Evolutionary conservation across 2,888 invertebrate genomes (phyloP).

Genomic region (Apamea anceps): DNA sequence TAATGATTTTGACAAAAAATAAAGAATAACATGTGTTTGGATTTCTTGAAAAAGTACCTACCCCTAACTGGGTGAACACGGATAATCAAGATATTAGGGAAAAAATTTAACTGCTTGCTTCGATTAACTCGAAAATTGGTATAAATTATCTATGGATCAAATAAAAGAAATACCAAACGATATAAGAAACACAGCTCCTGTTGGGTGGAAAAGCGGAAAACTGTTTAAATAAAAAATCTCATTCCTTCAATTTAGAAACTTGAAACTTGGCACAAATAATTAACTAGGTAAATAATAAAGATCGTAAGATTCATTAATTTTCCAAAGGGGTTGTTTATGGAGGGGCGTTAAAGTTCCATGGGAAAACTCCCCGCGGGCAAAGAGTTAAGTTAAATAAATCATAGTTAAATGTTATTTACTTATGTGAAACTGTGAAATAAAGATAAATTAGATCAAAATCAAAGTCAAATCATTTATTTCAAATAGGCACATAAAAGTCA

Average conservation of each 20-base stretch:
- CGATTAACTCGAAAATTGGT: neutral
- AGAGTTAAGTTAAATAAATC: neutral
- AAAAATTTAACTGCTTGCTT: neutral
- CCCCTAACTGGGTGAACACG: neutral
- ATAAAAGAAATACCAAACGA: neutral
- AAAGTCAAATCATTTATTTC: no score
- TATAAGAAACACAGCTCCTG: neutral
- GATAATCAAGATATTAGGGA: neutral
- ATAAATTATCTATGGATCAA: neutral
- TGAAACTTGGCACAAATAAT: neutral
- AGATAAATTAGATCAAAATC: no score
- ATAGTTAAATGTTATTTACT: neutral
- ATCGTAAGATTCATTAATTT: neutral
- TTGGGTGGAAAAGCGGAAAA: neutral
- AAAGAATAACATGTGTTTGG: neutral
- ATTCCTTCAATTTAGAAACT: neutral
- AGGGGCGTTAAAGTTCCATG: neutral
- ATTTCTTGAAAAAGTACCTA: neutral
- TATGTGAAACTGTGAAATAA: no score
- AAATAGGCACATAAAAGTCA: no score
- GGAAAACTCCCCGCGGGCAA: neutral
- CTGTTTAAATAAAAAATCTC: no score
- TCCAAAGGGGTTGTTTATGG: neutral
- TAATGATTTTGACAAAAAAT: neutral
- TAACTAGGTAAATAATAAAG: neutral